Conservation (phyloP, 2,888 invertebrate genomes). For the Lydus trimaculatus region DNA sequence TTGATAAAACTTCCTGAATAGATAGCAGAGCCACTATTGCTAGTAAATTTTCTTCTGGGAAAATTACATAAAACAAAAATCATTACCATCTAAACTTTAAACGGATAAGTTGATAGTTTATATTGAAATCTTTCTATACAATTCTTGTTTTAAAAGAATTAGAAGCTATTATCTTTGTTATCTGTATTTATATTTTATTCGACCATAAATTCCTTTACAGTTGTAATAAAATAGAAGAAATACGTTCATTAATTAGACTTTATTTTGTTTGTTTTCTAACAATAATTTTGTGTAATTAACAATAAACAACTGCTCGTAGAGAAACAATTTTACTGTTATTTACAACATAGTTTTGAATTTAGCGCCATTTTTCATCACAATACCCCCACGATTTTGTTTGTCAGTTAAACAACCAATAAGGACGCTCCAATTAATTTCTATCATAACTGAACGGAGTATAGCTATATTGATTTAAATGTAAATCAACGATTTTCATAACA, state of each 20-base stretch:
- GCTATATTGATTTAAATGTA: too few relatives aligned
- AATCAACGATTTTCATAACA: too few relatives aligned
- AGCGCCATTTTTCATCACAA: too few relatives aligned
- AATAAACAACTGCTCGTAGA: too few relatives aligned
- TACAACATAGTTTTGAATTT: too few relatives aligned
- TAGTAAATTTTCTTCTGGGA: not conserved
- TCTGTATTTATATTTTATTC: not conserved
- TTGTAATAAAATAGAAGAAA: not conserved
- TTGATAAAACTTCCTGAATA: not conserved
- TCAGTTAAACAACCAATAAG: too few relatives aligned
- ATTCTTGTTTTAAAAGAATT: not conserved
- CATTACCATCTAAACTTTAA: too few relatives aligned
- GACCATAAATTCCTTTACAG: not conserved
- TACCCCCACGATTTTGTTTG: too few relatives aligned
- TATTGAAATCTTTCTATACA: not conserved
- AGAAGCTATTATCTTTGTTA: not conserved
- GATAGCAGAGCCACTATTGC: not conserved
- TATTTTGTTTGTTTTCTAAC: not conserved
- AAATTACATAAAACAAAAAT: conserved; percentile 1
- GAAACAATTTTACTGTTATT: too few relatives aligned
- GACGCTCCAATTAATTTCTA: too few relatives aligned
- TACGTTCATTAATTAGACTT: not conserved
- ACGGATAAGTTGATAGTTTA: not conserved
- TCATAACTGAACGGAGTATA: too few relatives aligned
- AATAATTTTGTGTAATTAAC: not conserved